Evolutionary conservation across 2,888 invertebrate genomes (phyloP).

Genomic region (Melikaiella ostensackeni): DNA sequence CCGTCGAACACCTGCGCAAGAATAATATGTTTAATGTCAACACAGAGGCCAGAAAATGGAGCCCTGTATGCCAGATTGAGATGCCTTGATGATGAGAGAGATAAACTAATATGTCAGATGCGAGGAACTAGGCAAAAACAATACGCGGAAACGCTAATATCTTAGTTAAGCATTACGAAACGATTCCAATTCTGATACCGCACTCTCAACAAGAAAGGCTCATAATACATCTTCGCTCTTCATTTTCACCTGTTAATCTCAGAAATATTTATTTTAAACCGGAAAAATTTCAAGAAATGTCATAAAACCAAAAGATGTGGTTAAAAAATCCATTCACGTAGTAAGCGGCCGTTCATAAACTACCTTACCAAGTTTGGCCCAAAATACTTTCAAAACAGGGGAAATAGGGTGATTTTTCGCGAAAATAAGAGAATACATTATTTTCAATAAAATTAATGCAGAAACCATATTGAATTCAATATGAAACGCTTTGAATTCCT

Average conservation of each 20-base stretch:
- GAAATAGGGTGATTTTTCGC: too few relatives aligned
- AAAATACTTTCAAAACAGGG: too few relatives aligned
- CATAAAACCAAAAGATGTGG: too few relatives aligned
- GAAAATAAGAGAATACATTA: too few relatives aligned
- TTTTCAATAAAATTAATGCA: too few relatives aligned
- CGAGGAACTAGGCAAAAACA: background rate
- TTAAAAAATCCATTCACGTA: too few relatives aligned
- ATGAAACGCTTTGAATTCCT: too few relatives aligned
- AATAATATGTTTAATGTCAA: background rate
- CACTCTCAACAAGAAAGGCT: background rate
- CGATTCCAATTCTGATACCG: background rate
- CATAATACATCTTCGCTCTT: slow-evolving; percentile 15
- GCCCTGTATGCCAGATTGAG: background rate
- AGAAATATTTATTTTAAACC: too few relatives aligned
- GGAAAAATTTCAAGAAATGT: too few relatives aligned
- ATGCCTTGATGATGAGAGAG: background rate
- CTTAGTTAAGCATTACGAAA: background rate
- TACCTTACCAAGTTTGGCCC: too few relatives aligned
- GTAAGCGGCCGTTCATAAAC: too few relatives aligned
- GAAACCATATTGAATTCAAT: too few relatives aligned
- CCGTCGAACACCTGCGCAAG: slow-evolving; percentile 15
- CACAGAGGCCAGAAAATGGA: background rate
- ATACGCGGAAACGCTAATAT: slow-evolving; percentile 2
- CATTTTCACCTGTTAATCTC: slow-evolving; percentile 26
- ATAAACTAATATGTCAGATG: background rate